Evolutionary conservation across 30 jellyfish, hydroid and myxozoan species (phyloP).

Genomic region (Turritopsis rubra): DNA sequence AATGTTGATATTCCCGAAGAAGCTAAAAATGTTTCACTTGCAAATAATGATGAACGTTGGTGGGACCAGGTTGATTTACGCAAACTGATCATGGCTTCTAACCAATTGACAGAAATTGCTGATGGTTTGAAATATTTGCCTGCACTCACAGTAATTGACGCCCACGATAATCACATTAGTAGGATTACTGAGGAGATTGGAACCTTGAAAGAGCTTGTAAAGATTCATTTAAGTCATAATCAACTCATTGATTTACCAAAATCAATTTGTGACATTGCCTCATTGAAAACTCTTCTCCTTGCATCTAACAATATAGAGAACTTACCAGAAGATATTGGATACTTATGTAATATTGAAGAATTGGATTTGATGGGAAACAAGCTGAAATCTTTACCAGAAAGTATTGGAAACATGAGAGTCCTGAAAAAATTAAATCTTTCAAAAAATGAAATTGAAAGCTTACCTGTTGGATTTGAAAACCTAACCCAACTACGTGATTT

Average conservation of each 20-base stretch:
- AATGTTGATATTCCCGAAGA: slow-evolving; percentile 82
- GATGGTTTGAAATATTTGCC: slow-evolving; percentile 59
- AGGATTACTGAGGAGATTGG: slow-evolving; percentile 56
- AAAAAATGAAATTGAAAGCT: slow-evolving; percentile 37
- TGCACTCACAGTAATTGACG: slow-evolving; percentile 79
- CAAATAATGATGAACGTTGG: slow-evolving; percentile 84
- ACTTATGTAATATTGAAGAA: slow-evolving; percentile 47
- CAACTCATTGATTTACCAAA: slow-evolving; percentile 38
- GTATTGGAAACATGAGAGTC: slow-evolving; percentile 46
- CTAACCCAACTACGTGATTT: slow-evolving; percentile 41
- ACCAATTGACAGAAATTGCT: slow-evolving; percentile 48
- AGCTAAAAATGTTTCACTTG: slow-evolving; percentile 50
- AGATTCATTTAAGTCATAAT: slow-evolving; percentile 65
- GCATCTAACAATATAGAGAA: slow-evolving; percentile 30
- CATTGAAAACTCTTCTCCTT: slow-evolving; percentile 41
- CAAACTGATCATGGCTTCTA: slow-evolving; percentile 80
- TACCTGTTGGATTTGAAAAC: slow-evolving; percentile 45
- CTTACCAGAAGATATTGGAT: slow-evolving; percentile 61
- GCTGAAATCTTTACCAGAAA: slow-evolving; percentile 42
- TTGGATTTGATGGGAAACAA: slow-evolving; percentile 48
- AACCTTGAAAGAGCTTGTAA: slow-evolving; percentile 44
- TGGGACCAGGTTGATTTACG: slow-evolving; percentile 88
- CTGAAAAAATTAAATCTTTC: slow-evolving; percentile 51
- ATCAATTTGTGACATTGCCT: slow-evolving; percentile 31
- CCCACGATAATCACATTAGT: slow-evolving; percentile 63